phyloP scores from a whole-genome alignment of 1,140 invertebrate species.

The Bombus consobrinus region DNA sequence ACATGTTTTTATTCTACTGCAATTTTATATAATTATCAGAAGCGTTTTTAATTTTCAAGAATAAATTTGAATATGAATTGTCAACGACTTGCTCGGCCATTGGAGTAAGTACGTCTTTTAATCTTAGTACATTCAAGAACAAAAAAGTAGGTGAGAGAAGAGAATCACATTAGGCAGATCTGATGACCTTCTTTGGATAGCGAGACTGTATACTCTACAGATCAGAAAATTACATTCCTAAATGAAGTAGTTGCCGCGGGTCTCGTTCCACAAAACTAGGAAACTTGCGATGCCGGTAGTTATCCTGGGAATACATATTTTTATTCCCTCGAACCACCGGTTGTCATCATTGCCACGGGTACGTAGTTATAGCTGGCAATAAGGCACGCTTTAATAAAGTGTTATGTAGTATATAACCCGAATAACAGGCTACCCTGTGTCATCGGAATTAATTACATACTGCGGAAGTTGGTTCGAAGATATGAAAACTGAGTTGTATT shows the following conservation, averaged over 20 bases:
- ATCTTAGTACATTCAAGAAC: neutral
- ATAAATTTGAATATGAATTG: neutral
- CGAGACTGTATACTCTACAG: neutral
- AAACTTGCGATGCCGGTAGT: neutral
- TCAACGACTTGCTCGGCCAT: neutral
- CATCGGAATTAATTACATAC: constrained; percentile 1
- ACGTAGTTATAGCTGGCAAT: neutral
- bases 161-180: constrained; percentile 8
- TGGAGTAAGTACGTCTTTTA: neutral
- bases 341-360: neutral
- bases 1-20: neutral
- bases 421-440: neutral
- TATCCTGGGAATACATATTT: constrained; percentile 31
- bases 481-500: neutral
- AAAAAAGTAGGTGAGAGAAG: neutral
- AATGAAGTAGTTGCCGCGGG: neutral
- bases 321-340: neutral
- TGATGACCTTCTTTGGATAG: neutral
- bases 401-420: neutral
- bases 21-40: neutral
- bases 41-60: neutral
- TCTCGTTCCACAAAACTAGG: constrained; percentile 26
- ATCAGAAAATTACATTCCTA: constrained; percentile 23
- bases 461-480: neutral
- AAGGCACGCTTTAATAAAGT: neutral